Percentiles rank a stretch among this genome's conserved stretches.
phyloP scores from a whole-genome alignment of 1,140 invertebrate genomes.

The Belonocnema kinseyi region DNA sequence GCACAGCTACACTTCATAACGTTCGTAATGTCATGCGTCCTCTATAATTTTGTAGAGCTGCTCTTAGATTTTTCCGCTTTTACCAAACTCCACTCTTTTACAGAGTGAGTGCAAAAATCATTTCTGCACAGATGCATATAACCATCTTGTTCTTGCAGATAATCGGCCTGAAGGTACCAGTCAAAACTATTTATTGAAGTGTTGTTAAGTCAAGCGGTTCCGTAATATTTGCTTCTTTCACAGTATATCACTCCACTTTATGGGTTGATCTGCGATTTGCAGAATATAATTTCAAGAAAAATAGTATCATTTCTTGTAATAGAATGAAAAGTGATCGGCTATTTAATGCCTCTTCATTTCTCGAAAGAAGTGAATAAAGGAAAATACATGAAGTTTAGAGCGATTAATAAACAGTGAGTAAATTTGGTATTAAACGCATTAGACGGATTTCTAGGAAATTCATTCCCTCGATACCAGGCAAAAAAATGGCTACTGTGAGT shows the following conservation, averaged over 20 bases:
- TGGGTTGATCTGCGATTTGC: not conserved
- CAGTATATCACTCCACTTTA: constrained; percentile 18
- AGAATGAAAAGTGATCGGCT: not conserved
- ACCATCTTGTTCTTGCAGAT: constrained; percentile 39
- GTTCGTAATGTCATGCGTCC: constrained; percentile 57
- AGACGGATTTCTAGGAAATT: no score
- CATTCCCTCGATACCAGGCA: no score
- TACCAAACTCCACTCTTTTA: constrained; percentile 49
- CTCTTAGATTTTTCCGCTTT: constrained; percentile 53
- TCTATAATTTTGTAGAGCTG: constrained; percentile 60
- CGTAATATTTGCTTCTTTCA: not conserved
- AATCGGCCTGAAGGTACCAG: constrained; percentile 44
- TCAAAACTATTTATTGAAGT: constrained; percentile 42
- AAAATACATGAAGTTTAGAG: not conserved
- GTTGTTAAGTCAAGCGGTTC: constrained; percentile 27
- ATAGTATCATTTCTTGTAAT: not conserved
- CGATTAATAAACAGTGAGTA: not conserved
- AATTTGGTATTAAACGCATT: no score
- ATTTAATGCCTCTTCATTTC: no score
- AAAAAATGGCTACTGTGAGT: no score
- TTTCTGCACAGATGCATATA: constrained; percentile 34
- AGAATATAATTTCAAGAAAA: constrained; percentile 2
- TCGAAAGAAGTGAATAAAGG: not conserved
- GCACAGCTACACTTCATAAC: constrained; percentile 58
- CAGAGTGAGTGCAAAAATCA: constrained; percentile 34